Percentiles rank a stretch among this genome's conserved stretches.
Conservation (phyloP, 2,797 vertebrate species). For the Sitta carolinensis region DNA sequence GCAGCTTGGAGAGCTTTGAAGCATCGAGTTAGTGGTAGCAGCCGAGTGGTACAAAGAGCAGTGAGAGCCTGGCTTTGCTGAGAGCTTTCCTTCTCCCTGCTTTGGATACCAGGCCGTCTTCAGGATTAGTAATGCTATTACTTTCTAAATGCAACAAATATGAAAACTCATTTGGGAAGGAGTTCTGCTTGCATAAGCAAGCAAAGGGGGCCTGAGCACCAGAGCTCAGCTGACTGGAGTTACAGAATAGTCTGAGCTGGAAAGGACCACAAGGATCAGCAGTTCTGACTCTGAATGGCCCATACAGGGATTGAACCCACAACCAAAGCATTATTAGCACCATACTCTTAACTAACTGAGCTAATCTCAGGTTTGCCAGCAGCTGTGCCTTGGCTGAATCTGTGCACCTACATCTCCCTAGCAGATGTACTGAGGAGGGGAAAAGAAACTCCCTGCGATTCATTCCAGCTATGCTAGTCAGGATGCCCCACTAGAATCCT, state of each 20-base stretch:
- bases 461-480: neutral
- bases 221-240: neutral
- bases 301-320: neutral
- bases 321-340: neutral
- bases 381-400: neutral
- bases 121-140: neutral
- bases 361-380: neutral
- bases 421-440: neutral
- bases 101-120: neutral
- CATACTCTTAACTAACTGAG: neutral
- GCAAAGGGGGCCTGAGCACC: neutral
- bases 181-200: neutral
- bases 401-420: neutral
- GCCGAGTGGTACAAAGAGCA: neutral
- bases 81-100: neutral
- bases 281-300: neutral
- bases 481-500: neutral
- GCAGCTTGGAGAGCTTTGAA: neutral
- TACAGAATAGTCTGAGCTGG: neutral
- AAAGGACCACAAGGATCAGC: neutral
- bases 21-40: neutral
- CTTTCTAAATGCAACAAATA: neutral
- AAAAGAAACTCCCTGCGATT: accelerated
- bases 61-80: neutral
- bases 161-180: neutral